A percentile compares a stretch with the other conserved stretches of the same genome.
Conservation (phyloP, 2,797 vertebrate species). For the Anniella stebbinsi region DNA sequence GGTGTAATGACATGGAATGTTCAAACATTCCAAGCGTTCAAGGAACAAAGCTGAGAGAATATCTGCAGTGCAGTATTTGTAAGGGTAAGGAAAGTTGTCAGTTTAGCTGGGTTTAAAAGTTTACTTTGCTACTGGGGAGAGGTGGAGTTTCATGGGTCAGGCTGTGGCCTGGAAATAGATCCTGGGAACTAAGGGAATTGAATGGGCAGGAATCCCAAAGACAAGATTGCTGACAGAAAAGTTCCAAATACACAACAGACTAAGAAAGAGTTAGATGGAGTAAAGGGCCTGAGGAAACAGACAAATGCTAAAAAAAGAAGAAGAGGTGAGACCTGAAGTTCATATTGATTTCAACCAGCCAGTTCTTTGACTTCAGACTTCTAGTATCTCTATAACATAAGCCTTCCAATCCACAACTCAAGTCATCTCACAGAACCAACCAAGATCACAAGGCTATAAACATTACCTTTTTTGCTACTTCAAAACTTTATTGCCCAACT, state of each 20-base stretch:
- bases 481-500: conserved; percentile 75
- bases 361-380: not conserved
- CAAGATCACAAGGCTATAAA: not conserved
- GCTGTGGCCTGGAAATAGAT: not conserved
- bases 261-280: not conserved
- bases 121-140: not conserved
- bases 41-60: not conserved
- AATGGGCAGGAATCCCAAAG: not conserved
- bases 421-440: not conserved
- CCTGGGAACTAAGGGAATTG: not conserved
- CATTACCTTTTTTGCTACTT: too few species aligned
- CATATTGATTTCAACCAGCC: not conserved
- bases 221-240: not conserved
- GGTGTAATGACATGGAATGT: not conserved
- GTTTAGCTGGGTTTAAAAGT: not conserved
- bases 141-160: not conserved
- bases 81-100: not conserved
- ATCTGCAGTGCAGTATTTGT: not conserved
- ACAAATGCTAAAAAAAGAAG: too few species aligned
- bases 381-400: not conserved
- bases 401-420: not conserved
- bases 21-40: not conserved
- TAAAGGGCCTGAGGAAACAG: not conserved
- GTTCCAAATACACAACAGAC: not conserved
- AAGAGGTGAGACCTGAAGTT: accelerated